Conservation (phyloP, 2,888 invertebrate species). For the Zootermopsis nevadensis region DNA sequence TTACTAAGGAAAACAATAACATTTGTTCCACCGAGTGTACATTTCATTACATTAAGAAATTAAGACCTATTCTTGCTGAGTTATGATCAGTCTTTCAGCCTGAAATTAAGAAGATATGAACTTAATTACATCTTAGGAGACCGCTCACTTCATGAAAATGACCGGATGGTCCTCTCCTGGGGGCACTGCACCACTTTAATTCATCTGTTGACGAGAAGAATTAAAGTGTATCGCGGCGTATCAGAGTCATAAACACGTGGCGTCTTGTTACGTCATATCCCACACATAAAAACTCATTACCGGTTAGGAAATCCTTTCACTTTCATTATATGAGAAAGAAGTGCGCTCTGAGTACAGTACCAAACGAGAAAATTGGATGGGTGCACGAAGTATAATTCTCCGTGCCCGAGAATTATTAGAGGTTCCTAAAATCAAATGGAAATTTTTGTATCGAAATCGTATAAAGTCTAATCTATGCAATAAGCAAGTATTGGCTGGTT, state of each 20-base stretch:
- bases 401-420: too few relatives aligned
- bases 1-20: background rate
- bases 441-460: too few relatives aligned
- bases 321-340: too few relatives aligned
- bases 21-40: too few relatives aligned
- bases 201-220: conserved; percentile 3
- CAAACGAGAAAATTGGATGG: too few relatives aligned
- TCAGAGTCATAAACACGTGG: background rate
- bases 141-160: background rate
- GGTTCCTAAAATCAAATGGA: too few relatives aligned
- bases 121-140: conserved; percentile 12
- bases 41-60: background rate
- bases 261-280: background rate
- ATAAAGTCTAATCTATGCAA: too few relatives aligned
- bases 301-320: background rate
- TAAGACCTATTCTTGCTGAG: conserved; percentile 10
- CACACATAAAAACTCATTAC: background rate
- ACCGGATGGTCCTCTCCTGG: background rate
- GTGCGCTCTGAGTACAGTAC: too few relatives aligned
- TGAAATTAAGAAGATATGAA: conserved; percentile 28
- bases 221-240: conserved; percentile 1
- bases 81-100: conserved; percentile 27
- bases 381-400: too few relatives aligned
- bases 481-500: too few relatives aligned
- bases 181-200: background rate